Base-by-base conservation (phyloP, 2,113 vertebrate species). In the Etia nguti region DNA sequence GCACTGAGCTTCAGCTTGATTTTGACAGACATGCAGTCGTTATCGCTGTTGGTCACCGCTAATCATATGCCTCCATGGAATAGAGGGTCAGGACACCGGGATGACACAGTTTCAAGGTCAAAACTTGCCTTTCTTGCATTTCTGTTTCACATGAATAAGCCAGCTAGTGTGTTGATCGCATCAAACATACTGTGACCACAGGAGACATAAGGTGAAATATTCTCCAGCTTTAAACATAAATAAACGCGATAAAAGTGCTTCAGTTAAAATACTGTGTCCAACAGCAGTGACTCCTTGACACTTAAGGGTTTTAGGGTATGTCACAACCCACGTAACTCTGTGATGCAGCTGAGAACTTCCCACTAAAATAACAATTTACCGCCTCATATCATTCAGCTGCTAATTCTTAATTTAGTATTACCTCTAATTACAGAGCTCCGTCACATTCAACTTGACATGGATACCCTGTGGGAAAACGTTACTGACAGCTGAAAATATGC, bases 11-110 rank as follows among this genome's bases (percentile, higher is more conserved):
- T 92, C 93, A 70, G 86, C 92, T 92, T 92, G 92, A 94, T 93
- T 93, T 92, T 95, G 95, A 96, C 90, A 90, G 95, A 95, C 95
- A 89, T 70, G 81, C 80, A 59, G 94, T 94, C 83, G 81, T 96
- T 96, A 95, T 95, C 93, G 59, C 91, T 84, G 86, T 59, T 86
- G 84, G 92, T 89, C 84, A 68, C 86, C 89, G 90, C 92, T 90
- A 93, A 85, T 94, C 86, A 89, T 85, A 84, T 86, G 81, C 92
- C 73, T 92, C 55, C 56, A 22, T 13, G 79, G 80, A 91, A 87
- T 55, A 86, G 70, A 79, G 87, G 89, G 88, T 88, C 90, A 79
- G 94, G 94, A 94, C 92, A 86, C 55, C 16, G 24, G 29, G 65
- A 83, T 81, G 90, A 88, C 89, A 90, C 62, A 48, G 34, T 81